Base-by-base conservation (phyloP, 2,888 invertebrate genomes). In the Salticus scenicus region DNA sequence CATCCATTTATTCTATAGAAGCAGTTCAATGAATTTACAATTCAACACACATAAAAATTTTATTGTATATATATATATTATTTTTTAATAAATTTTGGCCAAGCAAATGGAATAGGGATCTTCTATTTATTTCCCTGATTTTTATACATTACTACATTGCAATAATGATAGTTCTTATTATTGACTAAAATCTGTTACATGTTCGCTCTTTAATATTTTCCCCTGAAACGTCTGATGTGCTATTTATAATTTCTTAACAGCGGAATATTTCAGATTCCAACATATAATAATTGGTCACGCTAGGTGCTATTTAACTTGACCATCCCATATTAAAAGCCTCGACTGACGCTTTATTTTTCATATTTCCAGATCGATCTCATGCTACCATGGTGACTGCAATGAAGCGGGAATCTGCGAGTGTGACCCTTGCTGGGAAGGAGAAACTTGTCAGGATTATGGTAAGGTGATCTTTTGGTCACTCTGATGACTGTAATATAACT, bases 351-450 rank as follows among this genome's bases (percentile, higher is more conserved):
- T 20, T 33, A 27, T 17, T 12, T 27, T 31, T 37, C 31, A 24
- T 77, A 17, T 31, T 74, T 69, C 4, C 72, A 87, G 87, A 82
- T 87, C 87, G 74, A 82, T 87, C 20, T 51, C 73, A 4, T 87
- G 87, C 74, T 87, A 84, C 84, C 87, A 89, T 87, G 89, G 89
- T 17, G 80, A 82, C 71, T 89, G 89, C 73, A 85, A 76, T 71
- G 85, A 82, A 24, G 73, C 71, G 30, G 88, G 88, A 47, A 37
- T 63, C 1, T 89, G 89, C 77, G 77, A 86, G 33, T 89, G 89
- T 71, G 86, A 87, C 70, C 87, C 80, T 31, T 89, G 89, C 69
- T 89, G 88, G 87, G 64, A 75, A 31, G 89, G 89, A 30, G 76
- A 72, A 30, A 75, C 79, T 33, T 89, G 89, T 57, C 73, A 88